Evolutionary conservation across 2,888 invertebrate genomes (phyloP), one percentile per base, ranked within the genome.

Genomic region (Idaea aversata): DNA sequence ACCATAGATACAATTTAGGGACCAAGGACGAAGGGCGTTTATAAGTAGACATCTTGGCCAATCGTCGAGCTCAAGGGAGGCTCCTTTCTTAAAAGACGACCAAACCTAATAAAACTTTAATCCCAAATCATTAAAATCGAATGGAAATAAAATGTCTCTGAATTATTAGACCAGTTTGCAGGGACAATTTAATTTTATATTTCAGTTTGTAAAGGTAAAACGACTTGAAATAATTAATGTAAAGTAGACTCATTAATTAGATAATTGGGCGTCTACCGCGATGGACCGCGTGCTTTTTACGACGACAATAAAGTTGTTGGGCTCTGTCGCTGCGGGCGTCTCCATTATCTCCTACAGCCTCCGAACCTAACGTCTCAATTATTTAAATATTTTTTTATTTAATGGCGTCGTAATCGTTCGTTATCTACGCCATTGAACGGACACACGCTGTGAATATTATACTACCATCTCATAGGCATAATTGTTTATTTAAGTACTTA

Each of bases 231-330:
- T 84, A 87, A 88, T 88, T 88, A 82, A 85, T 87, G 86, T 83
- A 77, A 82, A 88, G 84, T 86, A 84, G 82, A 84, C 84, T 88
- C 88, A 87, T 90, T 90, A 88, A 88, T 90, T 89, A 47, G 47
- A 47, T 47, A 89, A 91, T 90, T 87, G 88, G 81, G 82, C 85
- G 81, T 82, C 83, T 82, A 80, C 84, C 77, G 73, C 79, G 82
- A 82, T 77, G 84, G 82, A 80, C 85, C 83, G 83, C 78, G 83
- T 87, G 89, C 83, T 87, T 87, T 90, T 90, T 88, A 90, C 79
- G 88, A 86, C 77, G 72, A 77, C 81, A 76, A 82, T 89, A 89
- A 89, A 88, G 76, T 84, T 80, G 77, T 77, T 75, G 77, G 71
- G 78, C 78, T 80, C 74, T 75, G 77, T 78, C 84, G 80, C 85